Evolutionary conservation across 92 coral and sea anemone genomes (phyloP), one percentile per base, ranked within the genome.

Genomic region (Phenganax marumi): DNA sequence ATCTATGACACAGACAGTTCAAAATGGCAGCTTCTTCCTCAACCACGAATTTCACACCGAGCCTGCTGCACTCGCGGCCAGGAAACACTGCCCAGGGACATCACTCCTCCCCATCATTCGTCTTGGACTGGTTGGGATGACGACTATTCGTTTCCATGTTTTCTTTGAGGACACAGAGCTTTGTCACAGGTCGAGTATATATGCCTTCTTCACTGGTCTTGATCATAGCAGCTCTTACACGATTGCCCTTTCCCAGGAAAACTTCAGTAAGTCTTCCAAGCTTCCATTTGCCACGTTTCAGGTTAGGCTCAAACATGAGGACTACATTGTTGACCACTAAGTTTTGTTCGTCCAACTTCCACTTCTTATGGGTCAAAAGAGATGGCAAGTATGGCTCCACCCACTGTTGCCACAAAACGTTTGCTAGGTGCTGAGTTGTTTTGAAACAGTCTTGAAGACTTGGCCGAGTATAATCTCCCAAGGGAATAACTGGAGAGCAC

Each of bases 201-300:
- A 58, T 79, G 48, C 87, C 90, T 33, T 81, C n/a, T 1, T 81
- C 43, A 7, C 84, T 86, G 47, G 90, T 77, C 73, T 87, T 61
- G 16, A 90, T 82, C 57, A 68, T 53, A 16, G 86, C 90, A 21
- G 66, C 88, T 39, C 89, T 71, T 8, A 87, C 90, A 10, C 88
- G 43, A 13, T 79, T 85, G 24, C 81, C 85, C n/a, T 54, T 75
- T 48, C 87, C 89, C 0, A 90, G 90, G 18, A 68, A 83, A 8
- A 73, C 80, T 70, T 91, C 85, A 70, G 85, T 71, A 4, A 91
- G 62, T 23, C 90, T 16, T 13, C 87, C 90, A 46, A 86, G 68
- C 8, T 86, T 86, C 91, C 96, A 89, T 25, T 89, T 85, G 8
- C 90, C 92, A 25, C 86, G 86, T 7, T 82, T 83, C 0, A 47